Evolutionary conservation across 2,888 invertebrate genomes (phyloP).

Genomic region (Fabriciana adippe): DNA sequence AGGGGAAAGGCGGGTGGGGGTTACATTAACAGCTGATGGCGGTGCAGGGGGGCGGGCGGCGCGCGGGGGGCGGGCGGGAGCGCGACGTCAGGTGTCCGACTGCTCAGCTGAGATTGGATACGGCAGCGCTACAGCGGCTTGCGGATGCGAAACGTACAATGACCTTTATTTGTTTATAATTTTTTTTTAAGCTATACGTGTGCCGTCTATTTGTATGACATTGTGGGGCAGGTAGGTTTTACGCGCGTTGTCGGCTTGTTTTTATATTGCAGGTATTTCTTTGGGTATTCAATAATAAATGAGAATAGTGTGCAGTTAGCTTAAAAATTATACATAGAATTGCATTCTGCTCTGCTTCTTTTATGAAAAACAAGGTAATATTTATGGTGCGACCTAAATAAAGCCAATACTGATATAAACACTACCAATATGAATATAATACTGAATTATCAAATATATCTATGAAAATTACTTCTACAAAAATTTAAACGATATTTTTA

Average conservation of each 20-base stretch:
- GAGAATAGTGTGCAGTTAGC: too few relatives aligned
- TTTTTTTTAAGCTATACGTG: constrained; percentile 41
- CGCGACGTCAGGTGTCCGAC: constrained; percentile 78
- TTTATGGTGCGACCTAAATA: too few relatives aligned
- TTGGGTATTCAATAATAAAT: neutral
- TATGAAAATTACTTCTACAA: too few relatives aligned
- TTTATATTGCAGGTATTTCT: constrained; percentile 11
- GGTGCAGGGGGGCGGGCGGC: constrained; percentile 48
- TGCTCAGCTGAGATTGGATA: constrained; percentile 62
- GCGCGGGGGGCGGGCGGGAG: constrained; percentile 46
- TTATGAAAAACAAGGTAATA: too few relatives aligned
- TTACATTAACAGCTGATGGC: constrained; percentile 80
- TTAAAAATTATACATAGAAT: too few relatives aligned
- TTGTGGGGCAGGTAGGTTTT: constrained; percentile 17
- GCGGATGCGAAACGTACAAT: constrained; percentile 60
- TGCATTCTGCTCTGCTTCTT: too few relatives aligned
- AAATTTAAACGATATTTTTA: too few relatives aligned
- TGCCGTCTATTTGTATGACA: constrained; percentile 29
- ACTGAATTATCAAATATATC: too few relatives aligned
- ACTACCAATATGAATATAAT: too few relatives aligned
- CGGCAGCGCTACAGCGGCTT: constrained; percentile 68
- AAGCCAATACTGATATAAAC: too few relatives aligned
- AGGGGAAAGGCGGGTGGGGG: constrained; percentile 78
- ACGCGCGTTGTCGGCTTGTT: neutral
- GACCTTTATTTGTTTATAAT: constrained; percentile 76